A percentile compares a stretch with the other conserved stretches of the same genome.
Conservation (phyloP, 2,888 invertebrate species). For the Plebejus melissa region DNA sequence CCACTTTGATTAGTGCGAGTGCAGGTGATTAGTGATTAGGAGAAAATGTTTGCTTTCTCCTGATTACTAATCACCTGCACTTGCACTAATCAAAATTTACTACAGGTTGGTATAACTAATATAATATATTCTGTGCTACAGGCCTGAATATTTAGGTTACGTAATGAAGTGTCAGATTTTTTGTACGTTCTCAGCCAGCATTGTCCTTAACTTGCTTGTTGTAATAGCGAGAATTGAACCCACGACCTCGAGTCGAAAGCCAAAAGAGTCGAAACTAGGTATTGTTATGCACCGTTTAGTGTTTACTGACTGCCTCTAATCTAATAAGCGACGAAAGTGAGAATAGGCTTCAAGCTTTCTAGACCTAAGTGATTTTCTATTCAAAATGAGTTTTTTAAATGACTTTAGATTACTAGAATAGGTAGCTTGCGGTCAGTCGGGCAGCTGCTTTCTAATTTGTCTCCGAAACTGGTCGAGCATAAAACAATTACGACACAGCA, state of each 20-base stretch:
- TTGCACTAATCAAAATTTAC: too few relatives aligned
- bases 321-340: neutral
- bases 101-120: too few relatives aligned
- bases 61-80: too few relatives aligned
- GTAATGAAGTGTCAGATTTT: too few relatives aligned
- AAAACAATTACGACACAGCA: constrained; percentile 73
- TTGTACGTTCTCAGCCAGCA: too few relatives aligned
- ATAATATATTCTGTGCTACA: too few relatives aligned
- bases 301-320: neutral
- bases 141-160: too few relatives aligned
- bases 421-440: constrained; percentile 74
- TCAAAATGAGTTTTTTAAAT: constrained; percentile 36
- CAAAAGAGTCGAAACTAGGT: neutral
- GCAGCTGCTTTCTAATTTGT: constrained; percentile 73
- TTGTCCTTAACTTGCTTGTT: too few relatives aligned
- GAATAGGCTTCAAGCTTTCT: constrained; percentile 19
- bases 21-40: too few relatives aligned
- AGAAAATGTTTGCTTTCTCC: too few relatives aligned
- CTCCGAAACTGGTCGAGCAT: constrained; percentile 68
- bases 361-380: constrained; percentile 33
- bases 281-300: too few relatives aligned
- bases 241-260: neutral
- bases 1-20: too few relatives aligned
- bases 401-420: constrained; percentile 58
- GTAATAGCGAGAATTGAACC: neutral